phyloP scores from a whole-genome alignment of 1,140 invertebrate genomes.

The Macrobrachium nipponense region DNA sequence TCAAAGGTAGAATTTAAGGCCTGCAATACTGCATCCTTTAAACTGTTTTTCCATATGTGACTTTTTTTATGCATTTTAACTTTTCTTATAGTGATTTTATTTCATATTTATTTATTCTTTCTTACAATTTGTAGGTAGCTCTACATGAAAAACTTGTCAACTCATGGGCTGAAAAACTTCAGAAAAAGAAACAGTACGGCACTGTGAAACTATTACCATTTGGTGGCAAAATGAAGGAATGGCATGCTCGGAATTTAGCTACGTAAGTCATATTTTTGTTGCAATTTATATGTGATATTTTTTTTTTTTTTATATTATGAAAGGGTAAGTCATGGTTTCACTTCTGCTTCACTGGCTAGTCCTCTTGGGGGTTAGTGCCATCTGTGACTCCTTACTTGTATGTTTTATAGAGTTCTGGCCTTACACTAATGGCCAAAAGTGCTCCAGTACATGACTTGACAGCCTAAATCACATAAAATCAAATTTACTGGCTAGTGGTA shows the following conservation, averaged over 20 bases:
- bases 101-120: background rate
- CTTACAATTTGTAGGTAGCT: constrained; percentile 33
- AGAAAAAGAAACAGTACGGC: constrained; percentile 73
- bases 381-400: too few species aligned
- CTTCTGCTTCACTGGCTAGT: too few species aligned
- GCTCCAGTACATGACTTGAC: too few species aligned
- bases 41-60: background rate
- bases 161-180: constrained; percentile 27
- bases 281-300: background rate
- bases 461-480: too few species aligned
- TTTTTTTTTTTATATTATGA: background rate
- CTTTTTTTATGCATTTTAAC: background rate
- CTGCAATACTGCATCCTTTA: too few species aligned
- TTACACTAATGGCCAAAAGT: too few species aligned
- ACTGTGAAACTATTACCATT: constrained; percentile 78
- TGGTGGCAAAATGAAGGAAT: constrained; percentile 80
- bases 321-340: background rate
- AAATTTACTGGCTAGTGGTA: too few species aligned
- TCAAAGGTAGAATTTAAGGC: too few species aligned
- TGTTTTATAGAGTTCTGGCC: too few species aligned
- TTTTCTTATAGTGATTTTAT: background rate
- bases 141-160: constrained; percentile 46
- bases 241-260: constrained; percentile 83
- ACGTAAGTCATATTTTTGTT: constrained; percentile 71
- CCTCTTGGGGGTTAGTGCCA: too few species aligned